Conservation (phyloP, 2,113 vertebrate species). For the Bufo bufo region DNA sequence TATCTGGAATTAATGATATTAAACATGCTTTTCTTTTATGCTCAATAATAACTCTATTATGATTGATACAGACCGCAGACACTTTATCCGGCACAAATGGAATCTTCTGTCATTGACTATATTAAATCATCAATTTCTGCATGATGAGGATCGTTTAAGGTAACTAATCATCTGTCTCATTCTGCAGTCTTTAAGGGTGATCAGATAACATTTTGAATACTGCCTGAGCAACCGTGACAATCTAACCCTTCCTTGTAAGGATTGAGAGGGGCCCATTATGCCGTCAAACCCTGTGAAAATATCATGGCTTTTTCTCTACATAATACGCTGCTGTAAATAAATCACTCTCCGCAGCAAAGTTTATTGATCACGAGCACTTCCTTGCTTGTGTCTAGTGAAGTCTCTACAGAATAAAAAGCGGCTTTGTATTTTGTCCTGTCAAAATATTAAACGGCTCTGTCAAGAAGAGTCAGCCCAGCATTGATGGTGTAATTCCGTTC, state of each 20-base stretch:
- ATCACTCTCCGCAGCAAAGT: constrained; percentile 90
- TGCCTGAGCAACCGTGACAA: constrained; percentile 88
- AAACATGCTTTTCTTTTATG: constrained; percentile 96
- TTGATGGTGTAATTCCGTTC: constrained; percentile 82
- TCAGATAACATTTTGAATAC: constrained; percentile 97
- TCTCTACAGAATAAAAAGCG: constrained; percentile 94
- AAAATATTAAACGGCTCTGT: constrained; percentile 97
- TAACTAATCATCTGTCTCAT: constrained; percentile 98
- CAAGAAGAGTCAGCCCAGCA: constrained; percentile 85
- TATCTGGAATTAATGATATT: constrained; percentile 99
- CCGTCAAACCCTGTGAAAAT: constrained; percentile 86
- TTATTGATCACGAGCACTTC: constrained; percentile 98
- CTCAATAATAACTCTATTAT: constrained; percentile 97
- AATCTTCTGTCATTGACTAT: constrained; percentile 93
- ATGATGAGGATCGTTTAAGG: constrained; percentile 96
- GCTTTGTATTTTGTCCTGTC: constrained; percentile 98
- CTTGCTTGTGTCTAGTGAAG: constrained; percentile 90
- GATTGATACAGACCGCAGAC: constrained; percentile 93
- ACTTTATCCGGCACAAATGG: constrained; percentile 96
- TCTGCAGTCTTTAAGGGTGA: constrained; percentile 92
- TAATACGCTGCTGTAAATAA: constrained; percentile 95
- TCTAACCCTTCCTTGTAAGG: constrained; percentile 90
- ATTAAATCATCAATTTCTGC: constrained; percentile 98
- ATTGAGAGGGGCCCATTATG: constrained; percentile 92
- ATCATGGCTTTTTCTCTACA: constrained; percentile 90